Conservation (phyloP, 2,113 vertebrate species). For the Pterophyllum scalare region DNA sequence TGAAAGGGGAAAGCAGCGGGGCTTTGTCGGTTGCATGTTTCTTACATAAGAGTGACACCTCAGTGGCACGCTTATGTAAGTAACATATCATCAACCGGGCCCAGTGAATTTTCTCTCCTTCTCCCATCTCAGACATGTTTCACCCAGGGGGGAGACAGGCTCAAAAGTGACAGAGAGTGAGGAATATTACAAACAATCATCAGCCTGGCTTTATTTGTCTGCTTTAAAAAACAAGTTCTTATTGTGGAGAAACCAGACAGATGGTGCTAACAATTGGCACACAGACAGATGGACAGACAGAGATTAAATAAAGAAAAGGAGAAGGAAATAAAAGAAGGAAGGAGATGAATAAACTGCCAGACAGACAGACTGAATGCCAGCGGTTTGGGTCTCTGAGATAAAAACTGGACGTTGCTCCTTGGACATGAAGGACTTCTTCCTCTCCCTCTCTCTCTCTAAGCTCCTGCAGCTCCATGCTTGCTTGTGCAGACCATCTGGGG, state of each 20-base stretch:
- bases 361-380: constrained; percentile 28
- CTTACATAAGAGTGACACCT: constrained; percentile 37
- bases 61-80: constrained; percentile 30
- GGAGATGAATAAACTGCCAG: constrained; percentile 21
- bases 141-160: not conserved
- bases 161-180: not conserved
- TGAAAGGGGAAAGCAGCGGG: not conserved
- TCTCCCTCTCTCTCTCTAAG: not conserved
- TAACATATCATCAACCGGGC: constrained; percentile 5
- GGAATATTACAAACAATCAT: constrained; percentile 2
- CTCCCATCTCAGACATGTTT: not conserved
- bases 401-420: constrained; percentile 43
- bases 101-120: not conserved
- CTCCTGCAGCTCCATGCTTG: constrained; percentile 41
- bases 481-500: constrained; percentile 51
- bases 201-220: constrained; percentile 13
- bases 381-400: constrained; percentile 50
- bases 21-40: constrained; percentile 21
- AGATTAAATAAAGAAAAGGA: not conserved
- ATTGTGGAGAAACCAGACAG: constrained; percentile 41
- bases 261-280: constrained; percentile 50
- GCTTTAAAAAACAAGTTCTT: constrained; percentile 27
- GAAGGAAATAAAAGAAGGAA: constrained; percentile 1
- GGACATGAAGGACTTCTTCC: constrained; percentile 3
- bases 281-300: not conserved